Evolutionary conservation across 2,888 invertebrate genomes (phyloP).

Genomic region (Incurvaria masculella): DNA sequence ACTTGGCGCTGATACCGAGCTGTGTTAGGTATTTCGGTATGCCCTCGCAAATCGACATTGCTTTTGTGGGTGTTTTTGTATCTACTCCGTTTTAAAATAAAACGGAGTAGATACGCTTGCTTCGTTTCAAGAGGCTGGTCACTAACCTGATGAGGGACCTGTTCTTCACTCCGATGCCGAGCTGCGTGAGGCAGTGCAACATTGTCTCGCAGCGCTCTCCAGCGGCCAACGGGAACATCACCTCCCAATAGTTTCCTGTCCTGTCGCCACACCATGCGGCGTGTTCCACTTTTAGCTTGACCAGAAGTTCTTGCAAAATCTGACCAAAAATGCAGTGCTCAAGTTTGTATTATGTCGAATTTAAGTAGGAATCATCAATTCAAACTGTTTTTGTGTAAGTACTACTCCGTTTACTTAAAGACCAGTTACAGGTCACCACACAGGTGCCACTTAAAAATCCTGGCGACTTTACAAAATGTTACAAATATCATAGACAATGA

Average conservation of each 20-base stretch:
- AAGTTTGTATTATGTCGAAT: no score
- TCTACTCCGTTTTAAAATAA: not conserved
- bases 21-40: no score
- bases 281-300: constrained; percentile 65
- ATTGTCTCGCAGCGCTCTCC: constrained; percentile 72
- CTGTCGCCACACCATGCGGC: constrained; percentile 69
- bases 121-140: no score
- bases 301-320: constrained; percentile 66
- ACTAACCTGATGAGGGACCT: constrained; percentile 69
- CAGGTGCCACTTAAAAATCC: no score
- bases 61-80: no score
- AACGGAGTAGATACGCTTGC: not conserved
- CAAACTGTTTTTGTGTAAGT: no score
- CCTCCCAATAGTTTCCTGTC: constrained; percentile 65
- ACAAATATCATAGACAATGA: constrained; percentile 1
- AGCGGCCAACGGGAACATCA: constrained; percentile 65
- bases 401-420: no score
- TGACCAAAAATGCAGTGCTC: no score
- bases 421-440: no score
- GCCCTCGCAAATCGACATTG: no score
- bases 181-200: constrained; percentile 68
- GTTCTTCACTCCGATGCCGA: constrained; percentile 66
- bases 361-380: no score
- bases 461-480: constrained; percentile 4
- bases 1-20: no score